Evolutionary conservation across 2,888 invertebrate genomes (phyloP), one percentile per base, ranked within the genome.

Genomic region (Eulithis testata): DNA sequence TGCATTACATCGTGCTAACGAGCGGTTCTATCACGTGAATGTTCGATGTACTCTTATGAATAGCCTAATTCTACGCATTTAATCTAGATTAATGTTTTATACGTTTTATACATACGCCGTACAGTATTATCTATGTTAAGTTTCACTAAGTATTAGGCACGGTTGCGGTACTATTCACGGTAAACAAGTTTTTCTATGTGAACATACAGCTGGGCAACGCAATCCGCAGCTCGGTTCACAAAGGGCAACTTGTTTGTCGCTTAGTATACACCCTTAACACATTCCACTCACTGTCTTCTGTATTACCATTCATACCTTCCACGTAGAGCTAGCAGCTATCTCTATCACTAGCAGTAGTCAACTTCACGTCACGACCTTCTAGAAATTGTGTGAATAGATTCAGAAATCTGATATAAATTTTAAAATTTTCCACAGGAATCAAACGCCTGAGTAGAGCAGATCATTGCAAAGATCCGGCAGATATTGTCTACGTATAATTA

Each of bases 391-490:
- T 77, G 37, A 76, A 63, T 82, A 78, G 78, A 84, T 75, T 79
- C 85, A 85, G 80, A 83, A 82, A 82, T 84, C 77, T 88, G 86
- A 89, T 49, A 40, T 85, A 86, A 78, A 82, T 86, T 91, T 89
- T 88, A 77, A 85, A 90, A 90, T 89, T 85, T 89, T 88, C 94
- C 94, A 79, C 92, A 96, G 96, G 96, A 97, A 94, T 97, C 97
- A 92, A 97, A 97, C 94, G 97, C 97, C 96, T 97, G 96, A 96
- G 96, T 96, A 94, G 96, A 96, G 95, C 96, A 96, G 96, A 96
- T 96, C 95, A 95, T 96, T 95, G 95, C 95, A 95, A 96, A 95
- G 94, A 96, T 96, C 95, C 95, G 96, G 94, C 94, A 95, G 94
- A 95, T 95, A 94, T 94, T 96, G 94, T 94, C 95, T 89, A 95